Conservation (phyloP, 1,140 invertebrate genomes). For the Luehdorfia chinensis region DNA sequence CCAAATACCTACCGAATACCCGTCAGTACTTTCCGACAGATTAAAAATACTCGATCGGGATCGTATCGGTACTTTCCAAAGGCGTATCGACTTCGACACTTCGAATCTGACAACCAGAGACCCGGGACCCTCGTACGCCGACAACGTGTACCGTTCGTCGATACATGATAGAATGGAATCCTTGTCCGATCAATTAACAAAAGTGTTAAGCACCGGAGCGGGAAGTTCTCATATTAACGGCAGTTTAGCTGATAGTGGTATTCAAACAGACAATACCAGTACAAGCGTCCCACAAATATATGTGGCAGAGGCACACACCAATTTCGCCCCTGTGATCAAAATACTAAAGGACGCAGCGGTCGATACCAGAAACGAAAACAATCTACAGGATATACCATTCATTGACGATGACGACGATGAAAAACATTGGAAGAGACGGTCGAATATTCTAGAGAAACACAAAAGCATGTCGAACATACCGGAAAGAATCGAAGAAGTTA, state of each 20-base stretch:
- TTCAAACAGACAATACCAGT: slow-evolving; percentile 66
- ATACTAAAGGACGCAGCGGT: slow-evolving; percentile 61
- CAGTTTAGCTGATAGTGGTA: slow-evolving; percentile 64
- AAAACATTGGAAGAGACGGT: slow-evolving; percentile 35
- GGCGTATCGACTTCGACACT: slow-evolving; percentile 61
- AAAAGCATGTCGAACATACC: slow-evolving; percentile 68
- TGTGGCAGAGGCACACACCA: slow-evolving; percentile 42
- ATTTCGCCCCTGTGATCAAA: slow-evolving; percentile 33
- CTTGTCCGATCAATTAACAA: slow-evolving; percentile 59
- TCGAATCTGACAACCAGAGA: slow-evolving; percentile 43
- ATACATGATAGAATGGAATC: slow-evolving; percentile 57
- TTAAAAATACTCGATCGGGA: slow-evolving; percentile 53
- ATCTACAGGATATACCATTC: slow-evolving; percentile 67
- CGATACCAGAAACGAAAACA: slow-evolving; percentile 65
- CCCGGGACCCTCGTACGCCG: slow-evolving; percentile 53
- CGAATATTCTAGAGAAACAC: slow-evolving; percentile 53
- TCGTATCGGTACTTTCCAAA: slow-evolving; percentile 41
- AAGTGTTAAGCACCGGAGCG: slow-evolving; percentile 58
- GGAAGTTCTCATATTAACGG: slow-evolving; percentile 68
- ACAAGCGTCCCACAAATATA: slow-evolving; percentile 66
- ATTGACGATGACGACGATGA: slow-evolving; percentile 67
- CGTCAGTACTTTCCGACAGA: slow-evolving; percentile 62
- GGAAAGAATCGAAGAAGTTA: slow-evolving; percentile 56
- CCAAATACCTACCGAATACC: slow-evolving; percentile 49
- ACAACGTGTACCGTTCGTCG: slow-evolving; percentile 46